These are phyloP conservation scores for Hedya salicella DNA, from an alignment of 2,888 invertebrate species.

Conservation along the genomic window DNA sequence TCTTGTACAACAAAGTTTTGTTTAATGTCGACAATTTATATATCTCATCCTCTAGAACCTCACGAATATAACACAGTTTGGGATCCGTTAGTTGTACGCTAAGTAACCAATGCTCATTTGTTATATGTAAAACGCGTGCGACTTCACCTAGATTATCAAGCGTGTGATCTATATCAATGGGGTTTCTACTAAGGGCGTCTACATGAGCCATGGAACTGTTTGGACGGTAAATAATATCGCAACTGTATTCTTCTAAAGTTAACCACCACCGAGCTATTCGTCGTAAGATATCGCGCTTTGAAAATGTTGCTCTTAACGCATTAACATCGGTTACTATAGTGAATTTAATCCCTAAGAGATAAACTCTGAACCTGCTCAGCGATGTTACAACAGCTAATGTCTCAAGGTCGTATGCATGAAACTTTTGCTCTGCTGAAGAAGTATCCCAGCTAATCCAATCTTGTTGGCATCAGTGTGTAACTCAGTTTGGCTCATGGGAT, in stretches of 20 bases:
- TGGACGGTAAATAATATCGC: slow-evolving; percentile 32
- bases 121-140: slow-evolving; percentile 4
- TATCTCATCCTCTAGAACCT: not conserved
- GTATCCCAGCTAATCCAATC: slow-evolving; percentile 37
- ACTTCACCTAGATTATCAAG: not conserved
- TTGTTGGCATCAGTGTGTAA: slow-evolving; percentile 45
- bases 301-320: slow-evolving; percentile 45
- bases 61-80: not conserved
- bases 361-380: slow-evolving; percentile 46
- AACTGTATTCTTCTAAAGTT: slow-evolving; percentile 42
- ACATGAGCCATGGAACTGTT: slow-evolving; percentile 16
- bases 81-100: slow-evolving; percentile 7
- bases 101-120: slow-evolving; percentile 4
- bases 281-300: slow-evolving; percentile 45
- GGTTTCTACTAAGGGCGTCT: slow-evolving; percentile 33
- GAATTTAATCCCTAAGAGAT: slow-evolving; percentile 45
- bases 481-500: slow-evolving; percentile 46
- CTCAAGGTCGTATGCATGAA: slow-evolving; percentile 48
- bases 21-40: not conserved
- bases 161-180: not conserved
- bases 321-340: slow-evolving; percentile 47
- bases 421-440: slow-evolving; percentile 46
- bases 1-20: not conserved
- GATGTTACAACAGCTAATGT: slow-evolving; percentile 44
- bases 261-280: slow-evolving; percentile 46